Conservation (phyloP, 2,797 vertebrate genomes). For the Gambusia yucatana region DNA sequence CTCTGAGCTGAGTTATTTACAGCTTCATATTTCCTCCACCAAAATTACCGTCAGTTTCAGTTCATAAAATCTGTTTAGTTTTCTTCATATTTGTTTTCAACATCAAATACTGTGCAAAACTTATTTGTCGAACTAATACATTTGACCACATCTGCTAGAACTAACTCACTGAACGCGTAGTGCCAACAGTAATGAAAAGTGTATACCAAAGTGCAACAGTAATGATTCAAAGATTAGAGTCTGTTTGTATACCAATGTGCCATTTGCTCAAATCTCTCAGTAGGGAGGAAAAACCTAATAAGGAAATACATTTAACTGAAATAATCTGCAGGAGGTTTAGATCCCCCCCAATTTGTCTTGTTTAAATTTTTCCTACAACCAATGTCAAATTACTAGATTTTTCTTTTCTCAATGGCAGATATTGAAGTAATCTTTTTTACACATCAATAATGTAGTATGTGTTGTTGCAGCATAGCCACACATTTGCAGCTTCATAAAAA, state of each 20-base stretch:
- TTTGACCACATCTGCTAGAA: not conserved
- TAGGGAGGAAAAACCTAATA: not conserved
- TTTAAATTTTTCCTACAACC: constrained; percentile 45
- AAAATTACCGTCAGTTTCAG: not conserved
- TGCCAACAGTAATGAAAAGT: not conserved
- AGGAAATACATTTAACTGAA: not conserved
- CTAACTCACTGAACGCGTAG: not conserved
- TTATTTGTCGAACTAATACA: not conserved
- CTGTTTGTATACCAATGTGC: not conserved
- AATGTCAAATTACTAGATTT: constrained; percentile 32
- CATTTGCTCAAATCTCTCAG: not conserved
- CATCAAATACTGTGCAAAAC: not conserved
- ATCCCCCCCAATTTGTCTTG: not conserved
- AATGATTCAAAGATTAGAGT: not conserved
- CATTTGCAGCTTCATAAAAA: constrained; percentile 7
- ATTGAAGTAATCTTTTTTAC: constrained; percentile 7
- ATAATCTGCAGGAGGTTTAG: constrained; percentile 29
- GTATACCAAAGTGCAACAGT: not conserved
- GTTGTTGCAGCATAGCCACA: not conserved
- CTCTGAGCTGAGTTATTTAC: constrained; percentile 30
- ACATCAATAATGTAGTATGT: not conserved
- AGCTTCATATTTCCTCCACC: not conserved
- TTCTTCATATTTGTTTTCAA: not conserved
- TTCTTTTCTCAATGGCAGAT: constrained; percentile 8
- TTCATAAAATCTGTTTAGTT: not conserved